Percentiles rank a stretch among this genome's conserved stretches.
Conservation (phyloP, 2,888 invertebrate species). For the Xiphydria camelus region DNA sequence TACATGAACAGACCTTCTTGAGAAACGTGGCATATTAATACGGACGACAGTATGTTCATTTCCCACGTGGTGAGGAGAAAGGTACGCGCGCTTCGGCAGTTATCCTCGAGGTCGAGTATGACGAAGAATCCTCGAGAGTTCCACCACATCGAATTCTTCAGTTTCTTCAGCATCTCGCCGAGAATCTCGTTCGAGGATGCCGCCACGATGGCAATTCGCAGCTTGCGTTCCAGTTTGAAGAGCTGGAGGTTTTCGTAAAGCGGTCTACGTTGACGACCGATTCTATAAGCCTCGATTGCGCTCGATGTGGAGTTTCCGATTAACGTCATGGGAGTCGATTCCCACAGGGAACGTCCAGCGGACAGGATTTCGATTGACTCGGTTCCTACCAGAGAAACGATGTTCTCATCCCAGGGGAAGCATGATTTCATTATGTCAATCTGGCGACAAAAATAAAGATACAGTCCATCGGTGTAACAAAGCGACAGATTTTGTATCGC, state of each 20-base stretch:
- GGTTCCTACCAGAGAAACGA: constrained; percentile 4
- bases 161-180: constrained; percentile 15
- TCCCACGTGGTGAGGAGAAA: constrained; percentile 30
- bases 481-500: no score
- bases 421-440: constrained; percentile 5
- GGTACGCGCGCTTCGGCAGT: constrained; percentile 24
- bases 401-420: not conserved
- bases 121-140: constrained; percentile 22
- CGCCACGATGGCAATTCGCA: constrained; percentile 1
- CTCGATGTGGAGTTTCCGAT: constrained; percentile 5
- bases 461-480: no score
- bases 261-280: not conserved
- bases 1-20: constrained; percentile 20
- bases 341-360: no score
- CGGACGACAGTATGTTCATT: constrained; percentile 20
- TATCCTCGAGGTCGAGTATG: no score
- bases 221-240: not conserved
- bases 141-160: constrained; percentile 28
- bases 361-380: not conserved
- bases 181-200: constrained; percentile 2
- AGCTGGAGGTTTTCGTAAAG: not conserved
- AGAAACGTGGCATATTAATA: constrained; percentile 31
- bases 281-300: not conserved
- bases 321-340: constrained; percentile 1
- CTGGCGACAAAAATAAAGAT: no score